phyloP scores from a whole-genome alignment of 2,113 vertebrate species.

The Tetrax tetrax region DNA sequence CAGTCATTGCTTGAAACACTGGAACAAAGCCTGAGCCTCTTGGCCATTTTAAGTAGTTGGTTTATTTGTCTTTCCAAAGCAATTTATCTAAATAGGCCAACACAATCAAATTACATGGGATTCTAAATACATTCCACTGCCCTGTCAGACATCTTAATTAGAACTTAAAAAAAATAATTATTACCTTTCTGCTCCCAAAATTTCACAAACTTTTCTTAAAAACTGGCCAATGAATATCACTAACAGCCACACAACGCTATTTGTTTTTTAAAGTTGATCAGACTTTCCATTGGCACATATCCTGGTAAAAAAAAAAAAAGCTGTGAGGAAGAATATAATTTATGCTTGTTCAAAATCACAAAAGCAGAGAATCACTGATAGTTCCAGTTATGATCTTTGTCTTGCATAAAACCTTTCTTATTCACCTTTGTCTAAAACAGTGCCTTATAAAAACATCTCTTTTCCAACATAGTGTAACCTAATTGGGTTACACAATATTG shows the following conservation, averaged over 20 bases:
- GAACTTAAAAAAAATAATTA: slow-evolving; percentile 77
- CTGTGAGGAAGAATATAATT: background rate
- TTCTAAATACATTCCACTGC: slow-evolving; percentile 76
- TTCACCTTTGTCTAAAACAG: background rate
- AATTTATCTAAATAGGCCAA: slow-evolving; percentile 79
- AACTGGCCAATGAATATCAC: slow-evolving; percentile 67
- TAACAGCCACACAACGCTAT: slow-evolving; percentile 65
- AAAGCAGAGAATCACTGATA: background rate
- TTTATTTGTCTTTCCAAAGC: slow-evolving; percentile 81
- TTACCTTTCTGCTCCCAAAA: slow-evolving; percentile 60
- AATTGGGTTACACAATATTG: background rate
- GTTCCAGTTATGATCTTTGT: background rate
- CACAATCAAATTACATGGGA: slow-evolving; percentile 78
- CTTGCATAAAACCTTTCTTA: background rate
- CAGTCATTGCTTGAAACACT: slow-evolving; percentile 70
- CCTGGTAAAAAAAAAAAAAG: slow-evolving; percentile 6
- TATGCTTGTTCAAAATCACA: slow-evolving; percentile 23
- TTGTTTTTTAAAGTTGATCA: slow-evolving; percentile 75
- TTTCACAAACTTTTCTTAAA: slow-evolving; percentile 74
- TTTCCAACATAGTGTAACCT: background rate
- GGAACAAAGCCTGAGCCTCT: slow-evolving; percentile 71
- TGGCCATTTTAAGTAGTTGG: slow-evolving; percentile 75
- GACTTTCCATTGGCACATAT: slow-evolving; percentile 74
- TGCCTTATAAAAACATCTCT: background rate
- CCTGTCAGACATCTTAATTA: slow-evolving; percentile 76